These are phyloP conservation scores for Pheosia gnoma DNA, from an alignment of 2,888 invertebrate genomes.

Conservation along the genomic window DNA sequence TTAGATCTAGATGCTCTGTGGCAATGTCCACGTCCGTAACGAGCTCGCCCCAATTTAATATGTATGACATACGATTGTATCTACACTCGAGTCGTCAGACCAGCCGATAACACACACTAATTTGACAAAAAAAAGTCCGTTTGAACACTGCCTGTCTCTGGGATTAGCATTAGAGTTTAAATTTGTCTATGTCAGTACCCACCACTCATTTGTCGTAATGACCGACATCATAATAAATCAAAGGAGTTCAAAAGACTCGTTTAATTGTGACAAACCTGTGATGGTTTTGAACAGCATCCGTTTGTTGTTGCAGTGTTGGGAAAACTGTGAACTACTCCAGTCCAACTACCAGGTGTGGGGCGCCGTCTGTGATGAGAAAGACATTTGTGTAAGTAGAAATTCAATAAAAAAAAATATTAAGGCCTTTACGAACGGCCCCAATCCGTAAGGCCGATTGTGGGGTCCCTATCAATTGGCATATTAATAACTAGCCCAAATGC, in stretches of 20 bases:
- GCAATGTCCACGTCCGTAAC: conserved; percentile 30
- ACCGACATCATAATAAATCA: conserved; percentile 53
- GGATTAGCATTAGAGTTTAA: conserved; percentile 48
- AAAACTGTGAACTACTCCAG: conserved; percentile 89
- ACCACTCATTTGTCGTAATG: conserved; percentile 55
- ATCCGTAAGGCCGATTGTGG: no score
- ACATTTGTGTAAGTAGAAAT: conserved; percentile 87
- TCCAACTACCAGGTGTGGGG: conserved; percentile 90
- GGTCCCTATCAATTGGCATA: no score
- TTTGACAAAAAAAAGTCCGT: conserved; percentile 54
- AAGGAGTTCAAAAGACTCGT: conserved; percentile 51
- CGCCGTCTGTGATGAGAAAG: conserved; percentile 87
- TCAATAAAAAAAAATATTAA: conserved; percentile 3
- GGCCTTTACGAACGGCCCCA: no score
- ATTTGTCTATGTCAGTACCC: conserved; percentile 57
- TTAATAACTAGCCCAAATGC: no score
- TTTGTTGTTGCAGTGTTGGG: conserved; percentile 89
- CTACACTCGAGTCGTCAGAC: conserved; percentile 47
- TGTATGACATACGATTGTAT: conserved; percentile 40
- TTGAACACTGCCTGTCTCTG: conserved; percentile 41
- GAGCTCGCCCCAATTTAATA: conserved; percentile 28
- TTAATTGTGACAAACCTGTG: conserved; percentile 54
- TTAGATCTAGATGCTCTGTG: conserved; percentile 25
- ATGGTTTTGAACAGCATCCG: conserved; percentile 41
- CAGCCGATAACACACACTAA: conserved; percentile 55